Evolutionary conservation across 2,888 invertebrate species (phyloP).

Genomic region (Linyphia triangularis): DNA sequence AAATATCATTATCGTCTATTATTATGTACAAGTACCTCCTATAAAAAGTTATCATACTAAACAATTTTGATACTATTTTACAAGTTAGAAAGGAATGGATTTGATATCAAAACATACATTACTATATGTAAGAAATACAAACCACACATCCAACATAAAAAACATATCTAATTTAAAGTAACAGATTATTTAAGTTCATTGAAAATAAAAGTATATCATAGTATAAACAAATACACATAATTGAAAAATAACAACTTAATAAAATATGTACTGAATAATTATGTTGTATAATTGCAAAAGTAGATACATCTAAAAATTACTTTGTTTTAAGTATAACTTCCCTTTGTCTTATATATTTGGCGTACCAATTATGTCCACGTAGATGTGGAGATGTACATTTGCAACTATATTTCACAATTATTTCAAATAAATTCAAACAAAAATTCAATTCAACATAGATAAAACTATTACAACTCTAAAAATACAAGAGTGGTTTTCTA

Average conservation of each 20-base stretch:
- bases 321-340: no score
- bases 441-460: neutral
- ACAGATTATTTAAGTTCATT: neutral
- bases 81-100: neutral
- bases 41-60: neutral
- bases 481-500: neutral
- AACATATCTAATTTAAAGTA: neutral
- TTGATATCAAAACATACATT: neutral
- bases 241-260: neutral
- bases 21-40: neutral
- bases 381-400: no score
- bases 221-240: neutral
- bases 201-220: neutral
- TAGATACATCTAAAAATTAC: no score
- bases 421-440: conserved; percentile 3
- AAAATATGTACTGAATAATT: no score
- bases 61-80: no score
- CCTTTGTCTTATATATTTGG: no score
- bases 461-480: neutral
- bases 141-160: neutral
- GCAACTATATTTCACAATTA: no score
- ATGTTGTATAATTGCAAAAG: no score
- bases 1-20: neutral
- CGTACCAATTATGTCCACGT: no score
- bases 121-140: neutral